These are phyloP conservation scores for Daubentonia madagascariensis DNA, from an alignment of 2,113 vertebrate species.

Conservation along the genomic window DNA sequence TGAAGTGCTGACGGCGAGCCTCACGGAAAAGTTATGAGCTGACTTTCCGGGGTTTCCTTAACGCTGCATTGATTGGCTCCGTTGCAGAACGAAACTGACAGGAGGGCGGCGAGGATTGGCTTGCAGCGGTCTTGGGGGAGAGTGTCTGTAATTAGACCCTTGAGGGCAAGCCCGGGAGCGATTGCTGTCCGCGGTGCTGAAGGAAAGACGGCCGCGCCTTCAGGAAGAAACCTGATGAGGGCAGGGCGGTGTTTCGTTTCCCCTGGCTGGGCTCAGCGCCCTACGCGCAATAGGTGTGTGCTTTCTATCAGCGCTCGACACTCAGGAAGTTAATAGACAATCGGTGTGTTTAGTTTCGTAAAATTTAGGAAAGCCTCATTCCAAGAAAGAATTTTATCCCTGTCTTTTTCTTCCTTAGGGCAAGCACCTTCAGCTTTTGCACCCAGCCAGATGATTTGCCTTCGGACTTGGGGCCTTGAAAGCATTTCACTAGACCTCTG, in stretches of 20 bases:
- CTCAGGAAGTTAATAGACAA: background rate
- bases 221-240: background rate
- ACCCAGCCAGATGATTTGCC: background rate
- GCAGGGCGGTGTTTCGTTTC: background rate
- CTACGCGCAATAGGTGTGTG: background rate
- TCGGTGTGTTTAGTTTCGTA: background rate
- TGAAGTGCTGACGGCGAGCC: background rate
- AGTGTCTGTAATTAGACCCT: background rate
- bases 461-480: background rate
- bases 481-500: background rate
- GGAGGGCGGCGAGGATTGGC: background rate
- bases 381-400: background rate
- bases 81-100: background rate
- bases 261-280: background rate
- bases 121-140: background rate
- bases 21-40: background rate
- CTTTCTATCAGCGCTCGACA: background rate
- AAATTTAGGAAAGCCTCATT: background rate
- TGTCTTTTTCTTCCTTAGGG: background rate
- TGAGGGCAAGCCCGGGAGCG: fast-evolving
- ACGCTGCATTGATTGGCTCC: fast-evolving
- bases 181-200: conserved; percentile 62
- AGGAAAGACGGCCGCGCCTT: fast-evolving
- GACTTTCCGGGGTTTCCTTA: background rate
- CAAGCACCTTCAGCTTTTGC: background rate